These are phyloP conservation scores for Cecropterus lyciades DNA, from an alignment of 1,140 invertebrate genomes.

Conservation along the genomic window DNA sequence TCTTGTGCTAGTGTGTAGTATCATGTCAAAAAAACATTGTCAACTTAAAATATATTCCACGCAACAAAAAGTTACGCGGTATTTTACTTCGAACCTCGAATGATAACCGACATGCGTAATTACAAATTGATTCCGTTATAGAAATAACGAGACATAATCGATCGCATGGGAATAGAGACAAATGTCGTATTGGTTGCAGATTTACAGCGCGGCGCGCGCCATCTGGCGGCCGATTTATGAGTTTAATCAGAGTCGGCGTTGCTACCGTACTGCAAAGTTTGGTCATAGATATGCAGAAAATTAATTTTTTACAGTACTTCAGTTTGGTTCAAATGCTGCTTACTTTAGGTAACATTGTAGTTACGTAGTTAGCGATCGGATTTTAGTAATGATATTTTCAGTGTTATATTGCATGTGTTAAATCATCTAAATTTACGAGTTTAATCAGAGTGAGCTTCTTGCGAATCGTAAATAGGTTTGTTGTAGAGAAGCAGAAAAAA, in stretches of 20 bases:
- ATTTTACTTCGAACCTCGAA: background rate
- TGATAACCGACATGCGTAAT: conserved; percentile 9
- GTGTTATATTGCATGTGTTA: too few relatives aligned
- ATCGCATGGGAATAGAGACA: conserved; percentile 64
- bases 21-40: too few relatives aligned
- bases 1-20: too few relatives aligned
- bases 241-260: conserved; percentile 62
- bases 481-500: too few relatives aligned
- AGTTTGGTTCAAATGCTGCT: background rate
- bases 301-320: conserved; percentile 8
- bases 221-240: conserved; percentile 73
- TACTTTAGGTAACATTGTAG: too few relatives aligned
- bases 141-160: conserved; percentile 53
- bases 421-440: too few relatives aligned
- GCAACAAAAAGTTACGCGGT: conserved; percentile 14
- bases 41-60: background rate
- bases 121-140: conserved; percentile 43
- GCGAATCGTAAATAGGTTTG: too few relatives aligned
- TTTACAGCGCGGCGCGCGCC: conserved; percentile 68
- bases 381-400: too few relatives aligned
- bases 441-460: too few relatives aligned
- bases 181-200: conserved; percentile 72
- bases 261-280: conserved; percentile 10
- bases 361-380: too few relatives aligned
- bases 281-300: conserved; percentile 14